phyloP scores from a whole-genome alignment of 2,113 vertebrate species.

The Gopherus evgoodei region DNA sequence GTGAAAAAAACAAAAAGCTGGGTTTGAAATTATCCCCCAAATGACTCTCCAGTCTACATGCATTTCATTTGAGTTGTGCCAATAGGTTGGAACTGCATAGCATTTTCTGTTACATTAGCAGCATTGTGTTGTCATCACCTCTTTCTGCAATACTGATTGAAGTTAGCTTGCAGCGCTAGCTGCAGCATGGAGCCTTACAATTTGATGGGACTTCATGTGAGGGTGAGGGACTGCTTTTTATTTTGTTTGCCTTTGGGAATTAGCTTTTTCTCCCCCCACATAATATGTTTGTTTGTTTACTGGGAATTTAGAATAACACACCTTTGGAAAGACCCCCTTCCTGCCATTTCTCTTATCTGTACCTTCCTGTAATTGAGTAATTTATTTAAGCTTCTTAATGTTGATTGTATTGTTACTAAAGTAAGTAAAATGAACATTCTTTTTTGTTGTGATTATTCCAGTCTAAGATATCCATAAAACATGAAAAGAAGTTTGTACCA shows the following conservation, averaged over 20 bases:
- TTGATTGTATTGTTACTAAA: not conserved
- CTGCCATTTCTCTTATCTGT: not conserved
- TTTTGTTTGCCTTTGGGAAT: not conserved
- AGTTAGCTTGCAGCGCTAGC: accelerated
- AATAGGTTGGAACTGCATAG: slow-evolving; percentile 28
- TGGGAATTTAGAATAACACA: not conserved
- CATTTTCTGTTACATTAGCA: slow-evolving; percentile 5
- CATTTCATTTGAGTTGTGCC: slow-evolving; percentile 21
- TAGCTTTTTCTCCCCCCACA: not conserved
- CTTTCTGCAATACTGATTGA: not conserved
- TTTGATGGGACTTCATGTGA: accelerated
- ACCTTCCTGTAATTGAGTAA: not conserved
- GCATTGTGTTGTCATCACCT: not conserved
- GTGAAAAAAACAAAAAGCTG: slow-evolving; percentile 36
- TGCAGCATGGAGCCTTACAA: not conserved
- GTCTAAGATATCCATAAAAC: not conserved
- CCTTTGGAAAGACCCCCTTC: not conserved
- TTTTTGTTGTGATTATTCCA: not conserved
- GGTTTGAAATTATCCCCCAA: slow-evolving; percentile 44
- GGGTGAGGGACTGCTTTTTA: not conserved
- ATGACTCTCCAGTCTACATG: slow-evolving; percentile 17
- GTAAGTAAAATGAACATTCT: not conserved
- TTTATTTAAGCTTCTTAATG: not conserved
- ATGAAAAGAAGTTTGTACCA: not conserved
- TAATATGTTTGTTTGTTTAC: not conserved